Base-by-base conservation (phyloP, 2,888 invertebrate species). In the Phyllotreta striolata region DNA sequence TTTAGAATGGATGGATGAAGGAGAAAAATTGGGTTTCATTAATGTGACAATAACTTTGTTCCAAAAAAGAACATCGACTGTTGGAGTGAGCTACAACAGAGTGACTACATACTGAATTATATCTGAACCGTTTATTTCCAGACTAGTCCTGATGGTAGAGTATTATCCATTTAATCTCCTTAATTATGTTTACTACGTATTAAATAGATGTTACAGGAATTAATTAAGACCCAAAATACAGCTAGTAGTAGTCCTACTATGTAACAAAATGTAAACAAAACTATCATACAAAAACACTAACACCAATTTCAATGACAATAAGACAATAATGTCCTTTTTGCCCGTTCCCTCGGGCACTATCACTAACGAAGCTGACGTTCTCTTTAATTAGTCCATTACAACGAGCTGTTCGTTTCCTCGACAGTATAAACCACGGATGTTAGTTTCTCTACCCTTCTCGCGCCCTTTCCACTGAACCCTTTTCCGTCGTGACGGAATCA, bases 341-440 rank as follows among this genome's bases (percentile, higher is more conserved):
- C 43, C 51, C 12, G 13, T 14, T 64, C 62, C 72, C 70, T 58
- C 40, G 64, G 70, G 70, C 70, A 63, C 66, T 64, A 62, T 63
- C 66, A 64, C 67, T 73, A 74, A 73, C 72, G 73, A 72, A 70
- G 72, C 72, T 70, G 72, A 71, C 73, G 72, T 73, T 73, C 71
- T 67, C 72, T 72, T 71, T 73, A 74, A 74, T 74, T 74, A 74
- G 71, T 70, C 70, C 71, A 73, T 73, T 71, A 73, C 72, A 70
- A 69, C 69, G 70, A 69, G 67, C 71, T 67, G 72, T 72, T 69
- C 72, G 64, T 70, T 71, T 73, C 71, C 72, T 72, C 69, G 69
- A 70, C 74, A 73, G 70, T 71, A 71, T 71, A 71, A 72, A 71
- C 72, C 67, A 56, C 62, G 56, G 44, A 47, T 66, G 55, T 57